These are phyloP conservation scores for Corbicula japonica DNA, from an alignment of 2,888 invertebrate species.

Conservation along the genomic window DNA sequence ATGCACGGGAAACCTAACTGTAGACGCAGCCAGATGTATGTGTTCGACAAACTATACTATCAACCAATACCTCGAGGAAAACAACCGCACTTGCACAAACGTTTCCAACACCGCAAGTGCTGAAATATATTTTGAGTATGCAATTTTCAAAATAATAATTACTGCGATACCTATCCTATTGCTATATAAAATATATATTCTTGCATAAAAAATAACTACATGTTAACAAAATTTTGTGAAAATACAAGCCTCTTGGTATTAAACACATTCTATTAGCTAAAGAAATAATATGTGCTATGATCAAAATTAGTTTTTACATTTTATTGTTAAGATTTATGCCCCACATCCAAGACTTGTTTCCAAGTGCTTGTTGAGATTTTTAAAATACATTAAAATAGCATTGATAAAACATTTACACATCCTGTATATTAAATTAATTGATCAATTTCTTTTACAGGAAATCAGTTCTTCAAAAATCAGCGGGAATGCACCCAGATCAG, in stretches of 20 bases:
- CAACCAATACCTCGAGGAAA: conserved; percentile 14
- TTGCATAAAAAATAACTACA: too few species aligned
- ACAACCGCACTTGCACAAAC: conserved; percentile 68
- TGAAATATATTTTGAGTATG: conserved; percentile 78
- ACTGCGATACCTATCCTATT: too few species aligned
- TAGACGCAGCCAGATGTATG: conserved; percentile 28
- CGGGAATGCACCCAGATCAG: conserved; percentile 69
- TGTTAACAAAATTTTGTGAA: too few species aligned
- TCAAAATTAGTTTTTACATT: not conserved
- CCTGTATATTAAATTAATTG: not conserved
- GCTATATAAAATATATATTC: too few species aligned
- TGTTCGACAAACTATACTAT: conserved; percentile 43
- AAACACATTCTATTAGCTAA: not conserved
- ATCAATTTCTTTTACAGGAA: conserved; percentile 52
- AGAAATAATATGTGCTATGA: not conserved
- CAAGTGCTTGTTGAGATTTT: not conserved
- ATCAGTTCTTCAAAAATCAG: conserved; percentile 71
- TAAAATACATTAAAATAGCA: not conserved
- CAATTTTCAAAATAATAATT: conserved; percentile 8
- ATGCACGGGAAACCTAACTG: conserved; percentile 70
- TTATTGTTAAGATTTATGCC: not conserved
- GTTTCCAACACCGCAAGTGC: conserved; percentile 50
- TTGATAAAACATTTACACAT: not conserved
- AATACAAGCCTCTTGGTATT: not conserved
- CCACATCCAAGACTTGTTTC: too few species aligned